These are phyloP conservation scores for Bactericera cockerelli DNA, from an alignment of 1,140 invertebrate species.

Conservation along the genomic window DNA sequence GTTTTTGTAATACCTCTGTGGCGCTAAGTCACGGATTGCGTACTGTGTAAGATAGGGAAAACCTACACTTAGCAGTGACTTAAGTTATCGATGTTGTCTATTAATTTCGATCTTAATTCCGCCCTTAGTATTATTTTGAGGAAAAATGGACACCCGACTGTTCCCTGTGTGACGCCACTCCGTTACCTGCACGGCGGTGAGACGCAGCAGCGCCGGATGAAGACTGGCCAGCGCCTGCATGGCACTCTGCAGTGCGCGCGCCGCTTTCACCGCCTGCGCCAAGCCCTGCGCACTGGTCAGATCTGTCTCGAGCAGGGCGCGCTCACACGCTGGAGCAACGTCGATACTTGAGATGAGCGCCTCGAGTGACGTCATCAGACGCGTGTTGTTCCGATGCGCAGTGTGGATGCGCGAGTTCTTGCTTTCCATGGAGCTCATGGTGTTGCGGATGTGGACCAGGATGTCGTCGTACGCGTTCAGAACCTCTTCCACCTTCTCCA, in stretches of 20 bases:
- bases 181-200: constrained; percentile 68
- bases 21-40: too few relatives aligned
- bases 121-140: too few relatives aligned
- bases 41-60: too few relatives aligned
- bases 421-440: constrained; percentile 78
- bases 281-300: constrained; percentile 51
- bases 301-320: constrained; percentile 55
- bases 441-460: constrained; percentile 61
- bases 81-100: too few relatives aligned
- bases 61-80: too few relatives aligned
- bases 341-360: constrained; percentile 67
- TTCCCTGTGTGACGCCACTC: too few relatives aligned
- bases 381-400: constrained; percentile 67
- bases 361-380: constrained; percentile 61
- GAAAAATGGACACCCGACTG: too few relatives aligned
- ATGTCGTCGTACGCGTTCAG: constrained; percentile 63
- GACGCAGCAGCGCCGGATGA: constrained; percentile 43
- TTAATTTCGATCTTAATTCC: too few relatives aligned
- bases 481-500: constrained; percentile 54
- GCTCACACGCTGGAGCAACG: constrained; percentile 49
- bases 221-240: constrained; percentile 49
- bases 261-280: constrained; percentile 59
- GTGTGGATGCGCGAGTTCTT: constrained; percentile 80
- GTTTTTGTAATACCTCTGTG: too few relatives aligned
- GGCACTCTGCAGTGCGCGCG: constrained; percentile 58